phyloP scores from a whole-genome alignment of 2,888 invertebrate genomes.

The Asteroscopus sphinx region DNA sequence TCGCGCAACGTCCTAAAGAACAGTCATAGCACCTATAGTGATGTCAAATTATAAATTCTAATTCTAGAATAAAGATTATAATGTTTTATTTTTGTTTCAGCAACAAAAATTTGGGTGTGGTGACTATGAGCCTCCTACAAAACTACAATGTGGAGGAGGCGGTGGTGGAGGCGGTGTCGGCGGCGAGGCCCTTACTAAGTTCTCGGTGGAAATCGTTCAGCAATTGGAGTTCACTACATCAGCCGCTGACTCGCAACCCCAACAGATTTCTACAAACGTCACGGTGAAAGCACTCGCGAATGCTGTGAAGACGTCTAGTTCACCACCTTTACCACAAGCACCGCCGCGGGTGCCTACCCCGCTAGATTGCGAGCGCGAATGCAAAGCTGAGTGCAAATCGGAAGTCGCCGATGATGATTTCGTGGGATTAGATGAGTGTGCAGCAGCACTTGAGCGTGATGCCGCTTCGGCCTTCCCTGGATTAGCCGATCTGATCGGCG shows the following conservation, averaged over 20 bases:
- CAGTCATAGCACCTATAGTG: no score
- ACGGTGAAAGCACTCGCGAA: constrained; percentile 93
- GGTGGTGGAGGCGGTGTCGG: constrained; percentile 79
- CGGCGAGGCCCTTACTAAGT: constrained; percentile 91
- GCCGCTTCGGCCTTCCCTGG: constrained; percentile 94
- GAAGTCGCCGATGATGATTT: constrained; percentile 95
- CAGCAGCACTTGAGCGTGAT: constrained; percentile 96
- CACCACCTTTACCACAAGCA: constrained; percentile 82
- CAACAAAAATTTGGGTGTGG: constrained; percentile 95
- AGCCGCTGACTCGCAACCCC: constrained; percentile 95
- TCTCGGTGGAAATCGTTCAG: constrained; percentile 97
- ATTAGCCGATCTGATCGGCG: constrained; percentile 95
- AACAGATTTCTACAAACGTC: constrained; percentile 97
- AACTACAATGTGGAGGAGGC: constrained; percentile 89
- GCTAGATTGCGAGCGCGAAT: constrained; percentile 95
- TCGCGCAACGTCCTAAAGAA: no score
- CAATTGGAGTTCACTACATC: constrained; percentile 97
- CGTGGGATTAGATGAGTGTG: constrained; percentile 95
- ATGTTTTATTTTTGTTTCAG: constrained; percentile 88
- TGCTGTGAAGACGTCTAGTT: constrained; percentile 84
- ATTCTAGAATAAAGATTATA: no score
- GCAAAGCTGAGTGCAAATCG: constrained; percentile 94
- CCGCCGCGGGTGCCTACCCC: constrained; percentile 93
- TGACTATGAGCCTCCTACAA: constrained; percentile 94
- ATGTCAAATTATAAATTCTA: no score